Base-by-base conservation (phyloP, 2,113 vertebrate species). In the Chiloscyllium plagiosum region DNA sequence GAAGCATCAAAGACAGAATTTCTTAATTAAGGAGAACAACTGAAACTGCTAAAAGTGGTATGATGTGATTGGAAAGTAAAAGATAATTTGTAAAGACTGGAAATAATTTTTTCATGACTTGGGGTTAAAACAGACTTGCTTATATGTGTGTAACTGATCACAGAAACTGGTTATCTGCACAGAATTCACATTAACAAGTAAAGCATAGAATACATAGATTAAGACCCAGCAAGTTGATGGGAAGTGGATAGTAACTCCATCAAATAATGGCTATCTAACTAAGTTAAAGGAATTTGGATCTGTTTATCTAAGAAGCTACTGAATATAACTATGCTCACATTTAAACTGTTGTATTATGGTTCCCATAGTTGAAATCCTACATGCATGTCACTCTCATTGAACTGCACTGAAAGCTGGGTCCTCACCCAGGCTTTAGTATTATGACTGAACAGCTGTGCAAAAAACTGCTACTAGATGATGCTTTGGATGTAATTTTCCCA, bases 81-180 rank as follows among this genome's bases (percentile, higher is more conserved):
- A 26, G 94, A 72, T 37, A 37, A 52, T 72, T 95, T 95, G 94
- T 95, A 95, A 95, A 95, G 94, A 72, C 52, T 26, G 52, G 70
- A 72, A 95, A 95, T 95, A 70, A 20, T 72, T 95, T 61, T 72
- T 95, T 72, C 68, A 72, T 50, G 24, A 95, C 24, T 70, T 95
- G 42, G 52, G 47, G 56, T 56, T 56, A 56, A 56, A 56, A 56
- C 6, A 56, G 24, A 90, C 50, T 15, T 29, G 26, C 24, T 61
- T 61, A 26, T 33, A 90, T 26, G 61, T 3, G 26, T 56, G 24
- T 56, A 56, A 90, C 50, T 15, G 13, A 61, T n/a, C 29, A n/a
- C 13, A 90, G 4, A 24, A 90, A 42, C 3, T 83, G 50, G 24
- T 13, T 90, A 56, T n/a, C 87, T 33, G 3, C 15, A 90, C 26